These are phyloP conservation scores for Nautilus pompilius DNA, from an alignment of 1,140 invertebrate genomes.

Conservation along the genomic window DNA sequence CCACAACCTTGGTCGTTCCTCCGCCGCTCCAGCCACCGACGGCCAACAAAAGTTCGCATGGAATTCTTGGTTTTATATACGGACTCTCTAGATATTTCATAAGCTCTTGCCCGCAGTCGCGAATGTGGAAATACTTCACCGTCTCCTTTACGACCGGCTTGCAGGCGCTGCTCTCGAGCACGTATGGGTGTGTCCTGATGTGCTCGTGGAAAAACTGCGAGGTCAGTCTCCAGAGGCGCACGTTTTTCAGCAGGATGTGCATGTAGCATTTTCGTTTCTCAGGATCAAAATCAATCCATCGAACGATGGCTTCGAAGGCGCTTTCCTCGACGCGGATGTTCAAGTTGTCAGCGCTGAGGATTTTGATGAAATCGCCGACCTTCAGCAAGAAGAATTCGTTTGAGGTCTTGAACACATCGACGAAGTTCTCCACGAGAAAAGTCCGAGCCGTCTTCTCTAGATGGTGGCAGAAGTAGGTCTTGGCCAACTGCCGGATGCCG, in stretches of 20 bases:
- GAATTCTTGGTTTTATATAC: constrained; percentile 10
- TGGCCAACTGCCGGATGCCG: constrained; percentile 74
- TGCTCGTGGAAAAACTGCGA: constrained; percentile 75
- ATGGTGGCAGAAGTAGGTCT: constrained; percentile 68
- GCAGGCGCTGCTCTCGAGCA: constrained; percentile 63
- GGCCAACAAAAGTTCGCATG: constrained; percentile 47
- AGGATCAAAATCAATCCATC: constrained; percentile 97
- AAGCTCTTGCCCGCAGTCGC: constrained; percentile 5
- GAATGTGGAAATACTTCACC: constrained; percentile 56
- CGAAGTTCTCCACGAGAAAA: constrained; percentile 31
- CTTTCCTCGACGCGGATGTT: constrained; percentile 95
- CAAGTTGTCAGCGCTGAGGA: constrained; percentile 92
- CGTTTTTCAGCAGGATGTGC: constrained; percentile 67
- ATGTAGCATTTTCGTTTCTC: constrained; percentile 81
- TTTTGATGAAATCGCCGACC: constrained; percentile 87
- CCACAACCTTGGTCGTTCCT: constrained; percentile 67
- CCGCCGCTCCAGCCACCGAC: constrained; percentile 72
- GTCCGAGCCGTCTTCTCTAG: constrained; percentile 66
- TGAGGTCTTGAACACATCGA: constrained; percentile 80
- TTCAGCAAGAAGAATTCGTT: constrained; percentile 94
- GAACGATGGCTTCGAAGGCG: constrained; percentile 86
- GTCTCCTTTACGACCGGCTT: constrained; percentile 70
- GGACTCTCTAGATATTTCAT: not conserved
- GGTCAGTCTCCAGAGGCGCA: constrained; percentile 64
- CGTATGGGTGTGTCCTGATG: constrained; percentile 27